phyloP scores from a whole-genome alignment of 2,888 invertebrate genomes.

The Neoascia interrupta region DNA sequence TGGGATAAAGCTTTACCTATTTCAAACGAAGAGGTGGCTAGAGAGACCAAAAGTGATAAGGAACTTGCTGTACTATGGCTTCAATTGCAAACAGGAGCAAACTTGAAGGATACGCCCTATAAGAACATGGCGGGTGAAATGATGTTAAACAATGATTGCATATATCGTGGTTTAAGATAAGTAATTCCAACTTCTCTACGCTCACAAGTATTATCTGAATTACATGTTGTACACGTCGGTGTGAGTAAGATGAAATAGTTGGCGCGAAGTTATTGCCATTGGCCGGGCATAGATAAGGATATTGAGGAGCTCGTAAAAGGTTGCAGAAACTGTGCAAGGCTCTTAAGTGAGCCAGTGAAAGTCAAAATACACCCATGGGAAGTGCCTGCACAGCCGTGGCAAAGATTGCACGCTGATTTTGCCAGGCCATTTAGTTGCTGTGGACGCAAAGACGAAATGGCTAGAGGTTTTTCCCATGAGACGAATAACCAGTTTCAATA shows the following conservation, averaged over 20 bases:
- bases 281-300: constrained; percentile 12
- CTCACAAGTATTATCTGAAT: neutral
- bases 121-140: neutral
- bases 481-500: constrained; percentile 2
- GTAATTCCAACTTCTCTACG: constrained; percentile 3
- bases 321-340: constrained; percentile 12
- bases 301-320: constrained; percentile 6
- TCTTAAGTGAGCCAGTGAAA: constrained; percentile 2
- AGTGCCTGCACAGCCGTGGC: constrained; percentile 17
- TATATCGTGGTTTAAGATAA: constrained; percentile 7
- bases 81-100: constrained; percentile 3
- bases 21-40: constrained; percentile 10
- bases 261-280: constrained; percentile 3
- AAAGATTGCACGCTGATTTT: constrained; percentile 10
- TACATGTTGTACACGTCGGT: constrained; percentile 9
- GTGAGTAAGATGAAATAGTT: constrained; percentile 4
- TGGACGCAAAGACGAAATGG: constrained; percentile 31
- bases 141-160: constrained; percentile 7
- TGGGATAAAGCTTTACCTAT: constrained; percentile 25
- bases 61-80: neutral
- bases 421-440: constrained; percentile 23
- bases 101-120: neutral
- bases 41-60: constrained; percentile 3
- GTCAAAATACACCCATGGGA: constrained; percentile 15
- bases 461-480: constrained; percentile 2